These are phyloP conservation scores for Ispidina picta DNA, from an alignment of 2,797 vertebrate species.

Conservation along the genomic window DNA sequence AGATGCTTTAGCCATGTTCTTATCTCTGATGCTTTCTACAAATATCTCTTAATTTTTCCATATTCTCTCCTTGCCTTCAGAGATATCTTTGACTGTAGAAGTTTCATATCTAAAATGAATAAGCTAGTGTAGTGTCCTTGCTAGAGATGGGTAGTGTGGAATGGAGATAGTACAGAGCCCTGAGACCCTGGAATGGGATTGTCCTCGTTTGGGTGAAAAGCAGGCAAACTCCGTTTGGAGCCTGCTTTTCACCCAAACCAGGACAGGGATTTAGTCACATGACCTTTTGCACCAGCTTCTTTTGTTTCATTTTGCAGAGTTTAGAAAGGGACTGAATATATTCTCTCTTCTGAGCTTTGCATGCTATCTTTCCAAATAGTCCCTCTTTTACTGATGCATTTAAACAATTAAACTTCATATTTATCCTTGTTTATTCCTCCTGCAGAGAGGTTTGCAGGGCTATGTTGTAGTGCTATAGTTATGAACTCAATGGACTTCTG, in stretches of 20 bases:
- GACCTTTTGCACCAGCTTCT: not conserved
- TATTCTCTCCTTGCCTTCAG: not conserved
- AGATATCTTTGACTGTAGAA: not conserved
- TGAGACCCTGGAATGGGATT: not conserved
- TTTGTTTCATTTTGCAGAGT: not conserved
- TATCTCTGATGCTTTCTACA: not conserved
- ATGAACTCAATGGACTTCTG: not conserved
- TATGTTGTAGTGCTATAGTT: not conserved
- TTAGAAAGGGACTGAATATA: not conserved
- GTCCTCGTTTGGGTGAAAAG: no score
- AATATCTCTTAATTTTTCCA: not conserved
- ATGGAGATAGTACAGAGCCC: not conserved
- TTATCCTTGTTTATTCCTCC: not conserved
- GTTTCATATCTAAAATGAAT: not conserved
- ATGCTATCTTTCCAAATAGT: not conserved
- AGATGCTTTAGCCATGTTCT: not conserved
- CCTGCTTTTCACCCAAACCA: no score
- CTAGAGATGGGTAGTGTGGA: not conserved
- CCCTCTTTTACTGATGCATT: not conserved
- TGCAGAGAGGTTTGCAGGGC: not conserved
- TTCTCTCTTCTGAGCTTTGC: not conserved
- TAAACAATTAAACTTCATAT: not conserved
- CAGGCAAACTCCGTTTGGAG: no score
- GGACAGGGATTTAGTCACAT: not conserved
- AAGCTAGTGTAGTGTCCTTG: not conserved